These are phyloP conservation scores for Entomobrya proxima DNA, from an alignment of 2,888 invertebrate genomes.

Conservation along the genomic window DNA sequence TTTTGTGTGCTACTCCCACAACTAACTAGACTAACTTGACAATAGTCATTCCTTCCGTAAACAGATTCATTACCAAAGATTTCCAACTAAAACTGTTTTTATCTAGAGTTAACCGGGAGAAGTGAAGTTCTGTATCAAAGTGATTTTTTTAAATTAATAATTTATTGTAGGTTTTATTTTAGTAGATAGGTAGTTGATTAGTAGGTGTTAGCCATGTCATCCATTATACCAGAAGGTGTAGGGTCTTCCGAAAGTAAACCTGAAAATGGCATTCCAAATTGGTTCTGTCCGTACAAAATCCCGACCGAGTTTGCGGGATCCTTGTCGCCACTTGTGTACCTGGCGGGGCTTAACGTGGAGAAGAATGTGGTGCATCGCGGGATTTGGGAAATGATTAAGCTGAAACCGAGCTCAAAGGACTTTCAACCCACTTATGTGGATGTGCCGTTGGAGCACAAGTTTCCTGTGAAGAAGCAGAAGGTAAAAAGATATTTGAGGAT, in stretches of 20 bases:
- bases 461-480: slow-evolving; percentile 89
- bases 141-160: background rate
- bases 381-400: slow-evolving; percentile 95
- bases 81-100: no score
- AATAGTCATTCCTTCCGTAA: no score
- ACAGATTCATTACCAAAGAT: no score
- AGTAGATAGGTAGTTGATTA: background rate
- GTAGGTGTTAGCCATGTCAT: background rate
- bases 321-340: slow-evolving; percentile 90
- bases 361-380: slow-evolving; percentile 92
- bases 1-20: background rate
- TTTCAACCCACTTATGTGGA: slow-evolving; percentile 89
- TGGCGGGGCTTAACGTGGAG: slow-evolving; percentile 90
- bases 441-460: slow-evolving; percentile 88
- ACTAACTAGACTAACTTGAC: no score
- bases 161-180: background rate
- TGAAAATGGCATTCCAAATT: slow-evolving; percentile 55
- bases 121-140: no score
- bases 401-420: slow-evolving; percentile 87
- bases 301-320: slow-evolving; percentile 90
- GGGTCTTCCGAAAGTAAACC: background rate
- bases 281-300: slow-evolving; percentile 78
- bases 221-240: no score
- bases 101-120: no score
- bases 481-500: slow-evolving; percentile 75